phyloP scores from a whole-genome alignment of 2,888 invertebrate species.

The Dexiosoma caninum region DNA sequence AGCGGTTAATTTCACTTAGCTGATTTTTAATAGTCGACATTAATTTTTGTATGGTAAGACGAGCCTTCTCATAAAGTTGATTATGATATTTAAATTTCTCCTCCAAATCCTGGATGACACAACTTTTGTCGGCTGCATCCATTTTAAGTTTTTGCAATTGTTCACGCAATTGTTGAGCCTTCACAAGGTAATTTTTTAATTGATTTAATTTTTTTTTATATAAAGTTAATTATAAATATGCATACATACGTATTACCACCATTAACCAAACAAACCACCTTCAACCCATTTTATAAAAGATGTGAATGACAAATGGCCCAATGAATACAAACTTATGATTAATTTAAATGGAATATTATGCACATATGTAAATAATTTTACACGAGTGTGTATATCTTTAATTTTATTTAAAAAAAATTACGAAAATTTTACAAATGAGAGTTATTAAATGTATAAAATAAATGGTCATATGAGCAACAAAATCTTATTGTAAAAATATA shows the following conservation, averaged over 20 bases:
- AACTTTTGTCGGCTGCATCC: constrained; percentile 73
- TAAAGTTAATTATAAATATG: background rate
- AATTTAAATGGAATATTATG: too few species aligned
- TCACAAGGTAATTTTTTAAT: too few species aligned
- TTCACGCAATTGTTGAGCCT: constrained; percentile 67
- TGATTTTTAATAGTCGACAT: constrained; percentile 71
- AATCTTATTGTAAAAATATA: too few species aligned
- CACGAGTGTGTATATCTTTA: too few species aligned
- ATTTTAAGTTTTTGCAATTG: constrained; percentile 70
- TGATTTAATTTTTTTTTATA: background rate
- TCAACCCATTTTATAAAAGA: constrained; percentile 59
- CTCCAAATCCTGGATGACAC: constrained; percentile 74
- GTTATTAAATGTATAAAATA: too few species aligned
- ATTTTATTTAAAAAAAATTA: too few species aligned
- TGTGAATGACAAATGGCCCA: background rate
- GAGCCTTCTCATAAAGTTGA: constrained; percentile 73
- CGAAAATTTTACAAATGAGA: too few species aligned
- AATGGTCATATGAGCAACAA: too few species aligned
- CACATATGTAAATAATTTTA: too few species aligned
- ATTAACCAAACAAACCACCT: constrained; percentile 15
- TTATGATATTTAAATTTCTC: constrained; percentile 71
- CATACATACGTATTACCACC: background rate
- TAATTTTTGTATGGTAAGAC: constrained; percentile 74
- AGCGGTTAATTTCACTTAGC: constrained; percentile 71
- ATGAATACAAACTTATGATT: too few species aligned